phyloP scores from a whole-genome alignment of 1,140 invertebrate genomes.

The Drosophila carrolli region DNA sequence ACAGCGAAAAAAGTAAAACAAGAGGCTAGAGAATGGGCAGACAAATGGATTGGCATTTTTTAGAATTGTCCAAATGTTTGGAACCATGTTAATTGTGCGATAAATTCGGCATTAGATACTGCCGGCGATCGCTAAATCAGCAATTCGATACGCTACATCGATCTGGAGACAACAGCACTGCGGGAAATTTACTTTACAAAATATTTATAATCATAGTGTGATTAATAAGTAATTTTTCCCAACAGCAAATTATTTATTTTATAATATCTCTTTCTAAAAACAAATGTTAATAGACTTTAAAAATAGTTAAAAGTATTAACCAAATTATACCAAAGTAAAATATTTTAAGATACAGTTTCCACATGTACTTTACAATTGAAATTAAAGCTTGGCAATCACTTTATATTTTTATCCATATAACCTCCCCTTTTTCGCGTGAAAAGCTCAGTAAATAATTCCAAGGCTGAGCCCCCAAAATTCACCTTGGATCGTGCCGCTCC shows the following conservation, averaged over 20 bases:
- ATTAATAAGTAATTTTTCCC: too few relatives aligned
- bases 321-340: neutral
- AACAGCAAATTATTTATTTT: too few relatives aligned
- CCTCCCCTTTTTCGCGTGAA: neutral
- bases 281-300: too few relatives aligned
- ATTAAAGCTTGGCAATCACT: neutral
- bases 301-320: too few relatives aligned
- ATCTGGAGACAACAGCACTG: neutral
- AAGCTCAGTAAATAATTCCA: constrained; percentile 32
- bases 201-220: too few relatives aligned
- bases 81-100: constrained; percentile 63
- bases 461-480: constrained; percentile 25
- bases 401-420: neutral
- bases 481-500: constrained; percentile 28
- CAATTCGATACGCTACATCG: constrained; percentile 63
- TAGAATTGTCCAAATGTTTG: constrained; percentile 74
- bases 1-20: constrained; percentile 31
- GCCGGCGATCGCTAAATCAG: constrained; percentile 63
- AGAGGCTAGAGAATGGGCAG: neutral
- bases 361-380: neutral
- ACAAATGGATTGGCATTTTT: constrained; percentile 62
- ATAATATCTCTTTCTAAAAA: too few relatives aligned
- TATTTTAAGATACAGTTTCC: neutral
- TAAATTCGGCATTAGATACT: constrained; percentile 62
- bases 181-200: neutral